Evolutionary conservation across 1,140 invertebrate species (phyloP), one percentile per base, ranked within the genome.

Genomic region (Drosophila tani): DNA sequence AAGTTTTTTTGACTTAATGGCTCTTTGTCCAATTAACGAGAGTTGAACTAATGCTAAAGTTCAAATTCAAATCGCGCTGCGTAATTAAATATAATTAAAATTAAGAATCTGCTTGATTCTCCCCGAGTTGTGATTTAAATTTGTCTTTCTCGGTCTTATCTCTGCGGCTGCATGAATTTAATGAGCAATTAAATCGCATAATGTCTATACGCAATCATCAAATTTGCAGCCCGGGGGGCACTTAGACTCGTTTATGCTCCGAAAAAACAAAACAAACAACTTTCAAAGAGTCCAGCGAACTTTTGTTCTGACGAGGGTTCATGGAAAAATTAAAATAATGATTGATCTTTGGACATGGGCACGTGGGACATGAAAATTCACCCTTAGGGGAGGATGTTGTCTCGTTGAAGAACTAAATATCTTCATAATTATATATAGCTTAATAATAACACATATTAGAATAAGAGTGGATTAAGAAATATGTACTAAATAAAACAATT

Each of bases 51-150:
- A 85, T 81, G 73, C 82, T 64, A 73, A 71, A 68, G 73, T 69
- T 81, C 79, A 82, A 75, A 75, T 47, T 58, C 50, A 79, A 87
- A 87, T 82, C 59, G 51, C 70, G 40, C 66, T 62, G 80, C 80
- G 82, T 67, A 88, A 87, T 87, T 86, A 83, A 79, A 60, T 80
- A 73, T 49, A 63, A 74, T 53, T 60, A 81, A 68, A 79, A 40
- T 63, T 53, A 46, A 67, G 40, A 62, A 78, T 65, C 46, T 45
- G 50, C 27, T 40, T 32, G 32, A 3, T 46, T 64, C 29, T 67
- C 27, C 14, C 19, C 24, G 47, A 35, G 15, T 21, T 69, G 75
- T 47, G 51, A 65, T 47, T 81, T 62, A 41, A 47, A 65, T 71
- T 76, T 62, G 41, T 60, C 50, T 66, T 64, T 58, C 45, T 53